phyloP scores from a whole-genome alignment of 30 jellyfish, hydroid and myxozoan species.

The Mastigias papua region DNA sequence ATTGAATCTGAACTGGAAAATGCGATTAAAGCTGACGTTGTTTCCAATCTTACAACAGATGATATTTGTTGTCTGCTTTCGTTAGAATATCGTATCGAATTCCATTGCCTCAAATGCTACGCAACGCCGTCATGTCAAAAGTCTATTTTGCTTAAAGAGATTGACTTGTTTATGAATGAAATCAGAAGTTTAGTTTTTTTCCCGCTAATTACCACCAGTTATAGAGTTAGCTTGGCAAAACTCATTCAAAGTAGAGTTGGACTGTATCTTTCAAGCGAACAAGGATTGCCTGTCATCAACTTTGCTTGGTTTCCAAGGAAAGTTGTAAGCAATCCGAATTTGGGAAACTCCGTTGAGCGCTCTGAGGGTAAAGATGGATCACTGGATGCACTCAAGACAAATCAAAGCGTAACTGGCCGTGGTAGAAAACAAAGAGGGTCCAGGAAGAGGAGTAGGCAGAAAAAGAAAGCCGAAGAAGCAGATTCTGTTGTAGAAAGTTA shows the following conservation, averaged over 20 bases:
- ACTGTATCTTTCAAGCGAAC: conserved; percentile 20
- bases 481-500: background rate
- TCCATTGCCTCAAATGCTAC: conserved; percentile 16
- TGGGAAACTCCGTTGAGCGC: background rate
- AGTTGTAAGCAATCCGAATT: background rate
- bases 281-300: conserved; percentile 2
- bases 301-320: conserved; percentile 13
- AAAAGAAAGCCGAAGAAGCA: conserved; percentile 1
- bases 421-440: conserved; percentile 13
- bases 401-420: background rate
- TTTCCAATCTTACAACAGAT: conserved; percentile 3
- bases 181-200: background rate
- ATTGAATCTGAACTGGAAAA: background rate
- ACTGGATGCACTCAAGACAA: background rate
- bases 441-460: background rate
- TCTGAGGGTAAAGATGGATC: background rate
- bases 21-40: background rate
- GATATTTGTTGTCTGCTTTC: conserved; percentile 13
- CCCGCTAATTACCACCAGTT: background rate
- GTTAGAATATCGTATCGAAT: conserved; percentile 11
- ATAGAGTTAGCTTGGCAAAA: conserved; percentile 18
- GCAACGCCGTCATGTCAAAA: background rate
- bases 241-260: conserved; percentile 13
- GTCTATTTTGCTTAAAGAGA: background rate
- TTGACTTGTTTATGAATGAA: background rate